phyloP scores from a whole-genome alignment of 2,797 vertebrate genomes.

The Paramormyrops hopkinsi region DNA sequence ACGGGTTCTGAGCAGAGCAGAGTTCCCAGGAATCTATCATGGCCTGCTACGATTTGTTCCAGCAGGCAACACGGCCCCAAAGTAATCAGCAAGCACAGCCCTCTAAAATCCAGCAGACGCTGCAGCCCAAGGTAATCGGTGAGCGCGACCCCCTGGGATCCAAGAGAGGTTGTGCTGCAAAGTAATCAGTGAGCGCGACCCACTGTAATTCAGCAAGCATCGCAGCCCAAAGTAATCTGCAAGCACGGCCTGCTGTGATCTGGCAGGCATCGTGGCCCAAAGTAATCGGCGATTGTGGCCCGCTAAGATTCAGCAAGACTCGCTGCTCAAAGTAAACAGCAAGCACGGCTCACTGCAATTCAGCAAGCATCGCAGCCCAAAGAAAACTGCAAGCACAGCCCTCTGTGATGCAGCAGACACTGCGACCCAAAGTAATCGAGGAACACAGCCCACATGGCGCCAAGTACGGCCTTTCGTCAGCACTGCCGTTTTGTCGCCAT shows the following conservation, averaged over 20 bases:
- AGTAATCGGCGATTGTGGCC: background rate
- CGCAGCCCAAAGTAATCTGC: background rate
- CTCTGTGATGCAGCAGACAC: background rate
- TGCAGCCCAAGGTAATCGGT: background rate
- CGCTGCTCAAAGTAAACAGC: background rate
- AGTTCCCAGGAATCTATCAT: background rate
- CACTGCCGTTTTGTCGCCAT: background rate
- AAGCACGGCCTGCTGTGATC: background rate
- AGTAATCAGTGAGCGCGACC: background rate
- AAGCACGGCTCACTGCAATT: background rate
- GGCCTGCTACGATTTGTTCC: background rate
- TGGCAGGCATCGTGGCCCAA: background rate
- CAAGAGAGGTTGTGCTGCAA: background rate
- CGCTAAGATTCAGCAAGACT: background rate
- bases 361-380: background rate
- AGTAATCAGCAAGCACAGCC: background rate
- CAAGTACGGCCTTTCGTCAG: background rate
- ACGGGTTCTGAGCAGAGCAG: background rate
- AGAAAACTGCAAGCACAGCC: background rate
- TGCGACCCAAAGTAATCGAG: background rate
- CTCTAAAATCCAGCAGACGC: background rate
- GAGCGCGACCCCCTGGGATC: background rate
- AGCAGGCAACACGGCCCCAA: background rate
- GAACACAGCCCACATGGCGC: background rate
- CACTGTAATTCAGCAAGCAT: background rate